Base-by-base conservation (phyloP, 2,797 vertebrate species). In the Takifugu ocellatus region DNA sequence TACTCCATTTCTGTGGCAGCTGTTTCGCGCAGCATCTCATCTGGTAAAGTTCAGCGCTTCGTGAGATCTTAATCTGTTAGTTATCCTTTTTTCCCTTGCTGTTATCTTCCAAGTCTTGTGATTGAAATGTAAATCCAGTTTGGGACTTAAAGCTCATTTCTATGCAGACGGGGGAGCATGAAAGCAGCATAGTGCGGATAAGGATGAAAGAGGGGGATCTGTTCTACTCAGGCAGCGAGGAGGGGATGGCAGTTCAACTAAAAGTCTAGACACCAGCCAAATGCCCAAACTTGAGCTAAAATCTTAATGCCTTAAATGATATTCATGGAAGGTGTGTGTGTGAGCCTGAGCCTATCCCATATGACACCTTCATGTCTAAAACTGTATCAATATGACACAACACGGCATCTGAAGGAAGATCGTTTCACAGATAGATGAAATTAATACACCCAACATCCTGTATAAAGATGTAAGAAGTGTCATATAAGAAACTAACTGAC, bases 71-170 rank as follows among this genome's bases (percentile, higher is more conserved):
- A 74, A 80, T 84, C 81, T 78, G 54, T 74, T 70, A 64, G 53
- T 71, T 77, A 72, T 72, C 70, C 59, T 74, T 47, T 76, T n/a
- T 46, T 21, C 7, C 11, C 1, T 43, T 43, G 46, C 51, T 8
- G 39, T 80, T 85, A 80, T 83, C 76, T 72, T 60, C 33, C 36
- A 59, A 74, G 72, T 56, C 61, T 54, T 65, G 48, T 81, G 79
- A 81, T 83, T 73, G 77, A 81, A 83, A 82, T 82, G 68, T 77
- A 86, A 88, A 87, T 83, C 79, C 74, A 70, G 68, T 75, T 56
- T 56, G 61, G 45, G 66, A 68, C 64, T 70, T 72, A 53, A 75
- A 73, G 63, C 75, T 75, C 63, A 73, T 81, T 82, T 82, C 60
- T 67, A 24, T 74, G 60, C 70, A 70, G 67, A 63, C 17, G 50